Percentiles rank a stretch among this genome's conserved stretches.
Evolutionary conservation across 2,888 invertebrate genomes (phyloP).

Genomic region (Acleris literana): DNA sequence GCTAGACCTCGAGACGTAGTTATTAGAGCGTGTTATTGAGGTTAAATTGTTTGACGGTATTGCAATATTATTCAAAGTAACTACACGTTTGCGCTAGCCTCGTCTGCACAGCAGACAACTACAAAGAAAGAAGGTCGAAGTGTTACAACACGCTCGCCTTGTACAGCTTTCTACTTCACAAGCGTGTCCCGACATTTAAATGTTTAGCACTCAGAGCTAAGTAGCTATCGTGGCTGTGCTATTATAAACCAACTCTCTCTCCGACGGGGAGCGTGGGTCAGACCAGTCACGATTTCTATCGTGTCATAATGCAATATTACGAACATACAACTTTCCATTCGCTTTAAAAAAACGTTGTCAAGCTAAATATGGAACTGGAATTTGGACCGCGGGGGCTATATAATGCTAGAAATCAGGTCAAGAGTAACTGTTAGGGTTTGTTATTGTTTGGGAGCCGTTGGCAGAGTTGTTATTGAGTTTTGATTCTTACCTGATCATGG

Average conservation of each 20-base stretch:
- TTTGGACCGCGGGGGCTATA: slow-evolving; percentile 52
- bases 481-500: slow-evolving; percentile 90
- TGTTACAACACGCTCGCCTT: slow-evolving; percentile 80
- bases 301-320: slow-evolving; percentile 58
- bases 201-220: slow-evolving; percentile 65
- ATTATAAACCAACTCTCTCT: slow-evolving; percentile 70
- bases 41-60: slow-evolving; percentile 66
- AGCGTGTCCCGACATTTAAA: slow-evolving; percentile 81
- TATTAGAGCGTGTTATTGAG: slow-evolving; percentile 76
- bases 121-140: slow-evolving; percentile 78
- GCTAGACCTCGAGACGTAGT: slow-evolving; percentile 61
- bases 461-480: slow-evolving; percentile 4
- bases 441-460: slow-evolving; percentile 37
- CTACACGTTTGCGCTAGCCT: slow-evolving; percentile 67
- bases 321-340: slow-evolving; percentile 65
- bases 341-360: slow-evolving; percentile 48
- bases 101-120: slow-evolving; percentile 70
- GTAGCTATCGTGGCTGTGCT: slow-evolving; percentile 67
- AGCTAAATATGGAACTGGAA: slow-evolving; percentile 40
- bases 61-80: slow-evolving; percentile 61
- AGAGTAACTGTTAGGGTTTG: slow-evolving; percentile 64
- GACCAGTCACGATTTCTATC: slow-evolving; percentile 76
- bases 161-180: slow-evolving; percentile 80
- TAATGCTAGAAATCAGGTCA: slow-evolving; percentile 69
- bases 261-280: slow-evolving; percentile 70